Evolutionary conservation across 2,113 vertebrate genomes (phyloP), one percentile per base, ranked within the genome.

Genomic region (Thinocorus orbignyianus): DNA sequence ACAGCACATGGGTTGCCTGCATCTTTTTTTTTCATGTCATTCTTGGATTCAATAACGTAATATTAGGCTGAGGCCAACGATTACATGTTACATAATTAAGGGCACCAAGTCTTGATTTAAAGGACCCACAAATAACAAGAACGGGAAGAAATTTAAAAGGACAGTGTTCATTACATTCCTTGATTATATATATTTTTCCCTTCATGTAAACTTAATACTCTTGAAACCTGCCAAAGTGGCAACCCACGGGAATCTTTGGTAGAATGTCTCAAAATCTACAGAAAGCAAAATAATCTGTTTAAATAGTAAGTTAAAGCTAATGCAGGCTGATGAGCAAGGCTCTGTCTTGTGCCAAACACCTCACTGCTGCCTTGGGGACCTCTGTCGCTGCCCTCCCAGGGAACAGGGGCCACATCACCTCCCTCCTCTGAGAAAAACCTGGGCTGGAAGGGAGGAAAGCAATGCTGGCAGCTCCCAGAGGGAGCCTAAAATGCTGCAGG

Each of bases 21-120:
- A 86, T 87, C 64, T 85, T 37, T 91, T 94, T 44, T 70, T 48
- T 57, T 17, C 44, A 25, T 70, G 58, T 81, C 84, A 90, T 95
- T 83, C 87, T 97, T 97, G 91, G 54, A 96, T 82, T 90, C 88
- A 86, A 37, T 93, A 46, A 93, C 5, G 1, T 62, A 85, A 37
- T 9, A 79, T 88, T 77, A 97, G 91, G 84, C 42, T 81, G 74
- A 89, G 94, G 89, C 72, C 93, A 64, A 84, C 30, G 51, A 69
- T 86, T 85, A 18, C 6, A 7, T 65, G 82, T 97, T 97, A 95
- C 62, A 95, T 74, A 98, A 97, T 77, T 76, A 97, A 95, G 93
- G 95, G 84, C 86, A 95, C 46, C 33, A 31, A 85, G 60, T 24
- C 79, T 96, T 61, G 61, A 90, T 82, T 96, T 94, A 94, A 93